phyloP scores from a whole-genome alignment of 2,888 invertebrate species.

The Beris chalybata region DNA sequence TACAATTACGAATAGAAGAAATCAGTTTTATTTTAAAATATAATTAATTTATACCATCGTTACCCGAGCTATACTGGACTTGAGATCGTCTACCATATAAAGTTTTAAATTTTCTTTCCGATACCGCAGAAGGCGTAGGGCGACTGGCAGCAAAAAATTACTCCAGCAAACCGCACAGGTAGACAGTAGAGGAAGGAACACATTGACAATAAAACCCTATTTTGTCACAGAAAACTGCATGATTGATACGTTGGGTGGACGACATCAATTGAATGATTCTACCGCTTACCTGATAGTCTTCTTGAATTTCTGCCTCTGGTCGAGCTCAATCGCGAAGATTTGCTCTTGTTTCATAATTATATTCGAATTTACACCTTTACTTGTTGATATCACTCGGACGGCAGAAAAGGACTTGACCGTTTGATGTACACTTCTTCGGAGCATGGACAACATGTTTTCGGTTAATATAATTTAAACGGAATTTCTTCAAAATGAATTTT shows the following conservation, averaged over 20 bases:
- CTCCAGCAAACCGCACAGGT: too few relatives aligned
- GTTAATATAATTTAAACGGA: not conserved
- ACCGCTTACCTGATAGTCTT: conserved; percentile 47
- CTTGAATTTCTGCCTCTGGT: conserved; percentile 48
- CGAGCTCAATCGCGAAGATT: conserved; percentile 47
- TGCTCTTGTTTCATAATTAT: conserved; percentile 47
- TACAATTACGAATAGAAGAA: too few relatives aligned
- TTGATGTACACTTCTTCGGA: conserved; percentile 42
- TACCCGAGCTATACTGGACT: too few relatives aligned
- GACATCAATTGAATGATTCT: not conserved
- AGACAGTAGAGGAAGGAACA: too few relatives aligned
- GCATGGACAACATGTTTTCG: conserved; percentile 44
- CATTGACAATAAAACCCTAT: not conserved
- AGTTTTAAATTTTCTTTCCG: too few relatives aligned
- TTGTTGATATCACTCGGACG: conserved; percentile 46
- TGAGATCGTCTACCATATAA: too few relatives aligned
- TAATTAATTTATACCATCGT: too few relatives aligned
- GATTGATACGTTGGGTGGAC: too few relatives aligned
- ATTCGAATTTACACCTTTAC: conserved; percentile 48
- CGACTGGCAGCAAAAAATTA: too few relatives aligned
- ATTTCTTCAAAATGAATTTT: too few relatives aligned
- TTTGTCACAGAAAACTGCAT: not conserved
- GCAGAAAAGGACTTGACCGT: conserved; percentile 31
- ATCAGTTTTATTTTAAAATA: too few relatives aligned
- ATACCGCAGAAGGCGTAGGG: too few relatives aligned